These are phyloP conservation scores for Megaustenia siamemsis DNA, from an alignment of 2,888 invertebrate species.

Conservation along the genomic window DNA sequence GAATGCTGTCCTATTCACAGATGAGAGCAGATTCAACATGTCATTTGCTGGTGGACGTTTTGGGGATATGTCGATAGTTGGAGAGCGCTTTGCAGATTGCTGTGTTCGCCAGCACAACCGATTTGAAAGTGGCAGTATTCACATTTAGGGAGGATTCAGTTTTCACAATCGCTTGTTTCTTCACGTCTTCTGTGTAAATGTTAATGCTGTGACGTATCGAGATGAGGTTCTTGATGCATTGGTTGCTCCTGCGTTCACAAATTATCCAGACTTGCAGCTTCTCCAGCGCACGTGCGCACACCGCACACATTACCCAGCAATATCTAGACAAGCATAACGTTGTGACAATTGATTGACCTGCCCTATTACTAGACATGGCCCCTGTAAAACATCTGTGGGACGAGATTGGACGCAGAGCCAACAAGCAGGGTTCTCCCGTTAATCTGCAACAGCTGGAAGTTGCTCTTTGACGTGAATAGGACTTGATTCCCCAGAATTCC, in stretches of 20 bases:
- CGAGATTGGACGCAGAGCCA: background rate
- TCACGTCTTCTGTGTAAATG: conserved; percentile 3
- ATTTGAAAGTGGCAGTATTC: conserved; percentile 27
- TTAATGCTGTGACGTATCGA: conserved; percentile 1
- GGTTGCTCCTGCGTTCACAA: background rate
- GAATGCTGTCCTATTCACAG: too few species aligned
- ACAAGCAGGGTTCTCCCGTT: background rate
- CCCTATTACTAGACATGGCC: background rate
- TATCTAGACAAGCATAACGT: background rate
- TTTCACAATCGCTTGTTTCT: conserved; percentile 2
- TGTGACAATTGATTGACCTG: background rate
- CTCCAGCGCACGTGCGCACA: background rate
- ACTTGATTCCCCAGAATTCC: background rate
- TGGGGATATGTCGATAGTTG: background rate
- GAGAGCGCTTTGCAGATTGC: conserved; percentile 24
- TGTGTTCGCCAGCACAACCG: conserved; percentile 10
- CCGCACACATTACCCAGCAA: background rate
- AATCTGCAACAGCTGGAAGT: background rate
- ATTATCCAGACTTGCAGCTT: conserved; percentile 21
- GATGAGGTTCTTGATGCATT: conserved; percentile 4
- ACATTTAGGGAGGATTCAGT: conserved; percentile 19
- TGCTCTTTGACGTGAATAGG: background rate
- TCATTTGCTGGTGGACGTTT: conserved; percentile 9
- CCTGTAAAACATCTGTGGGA: background rate
- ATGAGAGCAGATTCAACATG: conserved; percentile 3